Percentiles rank a stretch among this genome's conserved stretches.
These are phyloP conservation scores for Phalloptychus januarius DNA, from an alignment of 2,797 vertebrate genomes.

Conservation along the genomic window DNA sequence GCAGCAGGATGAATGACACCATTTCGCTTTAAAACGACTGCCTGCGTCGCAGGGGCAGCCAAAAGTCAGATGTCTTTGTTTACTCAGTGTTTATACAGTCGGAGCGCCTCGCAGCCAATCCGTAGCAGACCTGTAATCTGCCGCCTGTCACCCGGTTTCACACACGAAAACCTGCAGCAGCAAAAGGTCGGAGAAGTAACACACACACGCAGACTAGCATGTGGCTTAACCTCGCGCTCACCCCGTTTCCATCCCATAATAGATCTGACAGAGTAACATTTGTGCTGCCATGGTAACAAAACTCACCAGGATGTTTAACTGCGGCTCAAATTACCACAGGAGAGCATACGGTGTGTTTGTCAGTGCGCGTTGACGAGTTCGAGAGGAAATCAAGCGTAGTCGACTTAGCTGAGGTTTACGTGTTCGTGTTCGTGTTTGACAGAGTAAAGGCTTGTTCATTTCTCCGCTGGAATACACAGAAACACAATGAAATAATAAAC, in stretches of 20 bases:
- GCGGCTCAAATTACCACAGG: conserved; percentile 47
- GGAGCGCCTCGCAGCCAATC: conserved; percentile 32
- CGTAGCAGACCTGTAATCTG: conserved; percentile 58
- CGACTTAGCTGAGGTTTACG: conserved; percentile 52
- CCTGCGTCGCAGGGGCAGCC: conserved; percentile 60
- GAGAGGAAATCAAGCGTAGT: conserved; percentile 30
- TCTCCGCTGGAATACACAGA: conserved; percentile 34
- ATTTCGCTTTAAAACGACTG: conserved; percentile 37
- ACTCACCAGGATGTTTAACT: conserved; percentile 68
- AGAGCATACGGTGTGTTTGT: conserved; percentile 36
- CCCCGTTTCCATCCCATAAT: conserved; percentile 52
- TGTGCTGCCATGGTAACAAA: conserved; percentile 57
- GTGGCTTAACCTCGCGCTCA: conserved; percentile 57
- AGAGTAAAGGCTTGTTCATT: conserved; percentile 54
- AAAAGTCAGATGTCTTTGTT: conserved; percentile 68
- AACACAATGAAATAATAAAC: conserved; percentile 53
- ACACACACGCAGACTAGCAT: conserved; percentile 29
- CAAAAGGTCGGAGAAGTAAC: conserved; percentile 23
- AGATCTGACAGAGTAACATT: conserved; percentile 45
- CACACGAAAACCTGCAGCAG: conserved; percentile 9
- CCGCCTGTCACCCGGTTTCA: conserved; percentile 28
- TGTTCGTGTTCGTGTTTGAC: conserved; percentile 50
- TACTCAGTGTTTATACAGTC: conserved; percentile 66
- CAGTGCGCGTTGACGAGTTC: conserved; percentile 16
- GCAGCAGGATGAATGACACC: conserved; percentile 47